phyloP scores from a whole-genome alignment of 2,113 vertebrate genomes.

The Struthidea cinerea region DNA sequence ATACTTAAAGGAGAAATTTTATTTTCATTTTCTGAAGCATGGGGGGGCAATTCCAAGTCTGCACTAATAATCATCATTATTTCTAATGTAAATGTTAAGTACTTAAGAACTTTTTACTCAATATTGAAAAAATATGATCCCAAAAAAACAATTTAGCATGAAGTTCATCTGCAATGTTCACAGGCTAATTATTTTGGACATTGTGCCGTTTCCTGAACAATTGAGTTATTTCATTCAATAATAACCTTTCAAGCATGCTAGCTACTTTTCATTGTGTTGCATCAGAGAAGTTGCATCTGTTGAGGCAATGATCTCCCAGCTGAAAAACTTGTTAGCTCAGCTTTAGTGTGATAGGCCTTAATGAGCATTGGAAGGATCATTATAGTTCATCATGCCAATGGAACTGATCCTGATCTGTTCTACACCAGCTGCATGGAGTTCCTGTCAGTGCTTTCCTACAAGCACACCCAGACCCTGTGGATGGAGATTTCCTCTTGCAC shows the following conservation, averaged over 20 bases:
- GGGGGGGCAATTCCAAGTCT: accelerated
- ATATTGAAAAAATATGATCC: not conserved
- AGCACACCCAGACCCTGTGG: not conserved
- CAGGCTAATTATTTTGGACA: not conserved
- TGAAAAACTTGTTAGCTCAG: not conserved
- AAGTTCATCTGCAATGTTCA: not conserved
- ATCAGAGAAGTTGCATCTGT: not conserved
- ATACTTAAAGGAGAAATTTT: not conserved
- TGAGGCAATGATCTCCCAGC: not conserved
- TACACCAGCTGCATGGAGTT: not conserved
- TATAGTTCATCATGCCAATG: not conserved
- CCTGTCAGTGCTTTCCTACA: not conserved
- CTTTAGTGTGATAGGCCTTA: not conserved
- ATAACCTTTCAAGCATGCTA: not conserved
- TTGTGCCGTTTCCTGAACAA: not conserved
- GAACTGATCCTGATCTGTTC: not conserved
- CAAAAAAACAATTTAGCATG: not conserved
- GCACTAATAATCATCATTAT: not conserved
- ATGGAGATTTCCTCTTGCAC: not conserved
- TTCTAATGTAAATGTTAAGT: not conserved
- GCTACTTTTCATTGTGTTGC: not conserved
- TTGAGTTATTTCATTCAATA: not conserved
- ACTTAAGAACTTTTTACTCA: not conserved
- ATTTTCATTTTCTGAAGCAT: not conserved
- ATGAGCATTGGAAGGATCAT: not conserved